Conservation (phyloP, 2,888 invertebrate species). For the Macrostomum cliftonense region DNA sequence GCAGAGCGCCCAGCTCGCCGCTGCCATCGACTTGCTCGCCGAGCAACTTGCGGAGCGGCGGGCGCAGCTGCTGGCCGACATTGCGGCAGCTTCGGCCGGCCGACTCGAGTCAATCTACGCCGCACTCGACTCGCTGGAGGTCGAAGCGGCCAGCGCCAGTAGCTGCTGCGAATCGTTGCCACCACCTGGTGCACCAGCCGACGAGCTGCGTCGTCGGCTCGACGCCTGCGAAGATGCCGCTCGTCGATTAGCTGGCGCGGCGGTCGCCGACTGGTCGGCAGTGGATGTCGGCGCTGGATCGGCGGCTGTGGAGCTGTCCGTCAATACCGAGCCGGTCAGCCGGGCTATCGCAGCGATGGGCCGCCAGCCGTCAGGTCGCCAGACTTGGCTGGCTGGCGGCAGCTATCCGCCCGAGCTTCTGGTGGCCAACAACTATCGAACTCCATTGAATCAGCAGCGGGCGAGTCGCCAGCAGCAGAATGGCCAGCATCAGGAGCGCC, state of each 20-base stretch:
- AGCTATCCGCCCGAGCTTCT: neutral
- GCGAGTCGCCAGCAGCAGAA: neutral
- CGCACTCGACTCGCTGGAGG: constrained; percentile 67
- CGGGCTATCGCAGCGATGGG: constrained; percentile 71
- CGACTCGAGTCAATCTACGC: no score
- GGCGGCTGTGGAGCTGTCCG: constrained; percentile 21
- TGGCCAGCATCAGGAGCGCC: neutral
- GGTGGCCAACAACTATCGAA: constrained; percentile 1
- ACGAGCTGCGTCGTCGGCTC: neutral
- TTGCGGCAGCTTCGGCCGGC: no score
- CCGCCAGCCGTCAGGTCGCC: constrained; percentile 22
- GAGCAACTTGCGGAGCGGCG: constrained; percentile 71
- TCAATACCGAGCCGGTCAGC: constrained; percentile 44
- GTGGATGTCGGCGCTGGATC: constrained; percentile 38
- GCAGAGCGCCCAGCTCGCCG: constrained; percentile 44
- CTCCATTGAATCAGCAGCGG: neutral
- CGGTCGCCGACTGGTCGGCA: neutral
- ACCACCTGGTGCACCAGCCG: constrained; percentile 7
- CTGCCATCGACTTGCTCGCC: constrained; percentile 49
- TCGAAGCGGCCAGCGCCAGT: constrained; percentile 78
- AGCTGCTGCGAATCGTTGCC: constrained; percentile 63
- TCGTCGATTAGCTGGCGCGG: neutral
- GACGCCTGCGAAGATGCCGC: neutral
- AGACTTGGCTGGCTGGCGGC: constrained; percentile 18
- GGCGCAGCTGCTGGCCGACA: constrained; percentile 51